Base-by-base conservation (phyloP, 2,113 vertebrate genomes). In the Zonotrichia leucophrys region DNA sequence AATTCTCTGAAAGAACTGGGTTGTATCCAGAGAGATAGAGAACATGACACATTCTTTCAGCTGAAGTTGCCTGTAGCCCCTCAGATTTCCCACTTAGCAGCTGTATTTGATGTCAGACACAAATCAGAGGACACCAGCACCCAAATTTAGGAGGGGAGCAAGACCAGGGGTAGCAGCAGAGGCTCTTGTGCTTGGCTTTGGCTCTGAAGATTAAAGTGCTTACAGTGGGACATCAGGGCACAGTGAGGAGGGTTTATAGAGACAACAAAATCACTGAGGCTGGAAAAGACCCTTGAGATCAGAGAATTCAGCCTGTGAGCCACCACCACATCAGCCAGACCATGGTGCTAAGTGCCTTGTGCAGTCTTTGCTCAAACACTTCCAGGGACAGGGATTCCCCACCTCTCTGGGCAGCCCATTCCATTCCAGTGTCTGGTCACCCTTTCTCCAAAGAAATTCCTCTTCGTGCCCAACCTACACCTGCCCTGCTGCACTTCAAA, bases 191-290 rank as follows among this genome's bases (percentile, higher is more conserved):
- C 37, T 78, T 52, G 76, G 35, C 47, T 87, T 23, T 23, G 35
- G 25, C 66, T 39, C 4, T 4, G 7, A 7, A 39, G 33, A 62
- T 24, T 33, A 1, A 68, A 41, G 10, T 1, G 14, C n/a, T 19
- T 6, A 0, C 69, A 8, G 37, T 5, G 35, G 52, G 42, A 30
- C 20, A 24, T 8, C 53, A 30, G 67, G 23, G 56, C 52, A 28
- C 0, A 0, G 30, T 0, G 2, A 59, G 30, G 5, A 68, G 67
- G 25, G 21, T 64, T 75, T 55, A 31, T 0, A 11, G 62, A 50
- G 49, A 49, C 10, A 41, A 63, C 55, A 28, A 10, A 42, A 49
- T 6, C 63, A 15, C 21, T 10, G 18, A 19, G 47, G 53, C 0
- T 37, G 79, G 41, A 37, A 37, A 63, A 56, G 18, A 42, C 10